Evolutionary conservation across 2,113 vertebrate genomes (phyloP), one percentile per base, ranked within the genome.

Genomic region (Amblyopsis rosae): DNA sequence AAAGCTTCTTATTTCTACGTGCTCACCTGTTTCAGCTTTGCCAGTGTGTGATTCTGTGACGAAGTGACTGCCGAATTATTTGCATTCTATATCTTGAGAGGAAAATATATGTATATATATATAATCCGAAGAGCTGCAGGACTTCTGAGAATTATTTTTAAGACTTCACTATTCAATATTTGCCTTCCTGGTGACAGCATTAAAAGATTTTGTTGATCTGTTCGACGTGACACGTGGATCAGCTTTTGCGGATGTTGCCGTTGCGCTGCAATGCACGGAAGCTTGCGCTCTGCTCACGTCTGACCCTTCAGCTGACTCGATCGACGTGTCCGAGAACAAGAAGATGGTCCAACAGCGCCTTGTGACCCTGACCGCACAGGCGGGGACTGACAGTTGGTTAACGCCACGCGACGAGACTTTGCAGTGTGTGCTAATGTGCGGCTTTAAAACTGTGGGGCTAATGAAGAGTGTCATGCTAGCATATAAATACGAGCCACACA

Each of bases 401-500:
- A 26, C 26, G 26, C 26, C 26, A 26, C 26, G 2, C 26, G 26
- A 26, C 26, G 26, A 26, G 80, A 79, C 72, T 60, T 35, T 57
- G 50, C 80, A 61, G 81, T 68, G 64, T 72, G 78, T 56, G 85
- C 76, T 87, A 77, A 82, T 77, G 81, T 80, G 84, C 59, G 79
- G 76, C 83, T 79, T 3, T 26, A 26, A 26, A 82, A 59, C 80
- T 87, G 81, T 85, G 81, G 69, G 75, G 71, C 81, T 85, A 86
- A 88, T 83, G 84, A 79, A 68, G 81, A 83, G 78, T 81, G 75
- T 75, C 82, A 53, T 84, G 26, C 35, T 12, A 12, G 1, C 32
- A 17, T 11, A 56, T 56, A 4, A 74, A 59, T 79, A 59, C 77
- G 78, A 71, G 51, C 79, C 75, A 72, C 75, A 73, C 76, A 51